Evolutionary conservation across 1,140 invertebrate genomes (phyloP), one percentile per base, ranked within the genome.

Genomic region (Goniozus legneri): DNA sequence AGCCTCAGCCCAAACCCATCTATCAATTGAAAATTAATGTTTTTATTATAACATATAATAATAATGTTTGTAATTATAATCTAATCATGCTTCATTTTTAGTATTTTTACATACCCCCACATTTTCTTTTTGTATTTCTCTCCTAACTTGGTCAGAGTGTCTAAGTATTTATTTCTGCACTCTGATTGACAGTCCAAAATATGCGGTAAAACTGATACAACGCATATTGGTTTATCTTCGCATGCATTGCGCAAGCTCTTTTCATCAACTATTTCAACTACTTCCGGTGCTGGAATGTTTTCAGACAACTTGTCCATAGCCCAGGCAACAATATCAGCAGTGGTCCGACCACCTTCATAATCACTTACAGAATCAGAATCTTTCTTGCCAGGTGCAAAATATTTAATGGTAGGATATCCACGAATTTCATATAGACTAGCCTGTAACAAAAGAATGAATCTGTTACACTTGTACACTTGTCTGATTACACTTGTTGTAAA

Each of bases 351-450:
- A 19, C 96, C 96, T 65, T 86, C 82, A 65, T 91, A 92, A 36
- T 95, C 91, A 50, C 84, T 80, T 4, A 80, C 85, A 12, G 83
- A 84, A 53, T 82, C 82, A 0, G 73, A 66, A 44, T 82, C 78
- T 70, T 93, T 95, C 50, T 84, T 84, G 42, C 94, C 94, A 21
- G 85, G 79, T 1, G 84, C 79, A 79, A 99, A 99, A 68, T 87
- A 86, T 76, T 99, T 99, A 50, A 99, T 98, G 7, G 96, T 98
- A 8, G 97, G 97, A 77, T 95, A 99, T 0, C 97, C 96, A 60
- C 87, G 83, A 24, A 99, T 84, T 52, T 82, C 81, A 67, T 88
- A 93, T 56, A 87, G 76, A 44, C 79, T 76, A 0, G 89, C 91
- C 70, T 73, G 16, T 4, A 42, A 27, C n/a, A n/a, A 45, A 15